A percentile compares a stretch with the other conserved stretches of the same genome.
Evolutionary conservation across 2,113 vertebrate genomes (phyloP).

Genomic region (Etheostoma spectabile): DNA sequence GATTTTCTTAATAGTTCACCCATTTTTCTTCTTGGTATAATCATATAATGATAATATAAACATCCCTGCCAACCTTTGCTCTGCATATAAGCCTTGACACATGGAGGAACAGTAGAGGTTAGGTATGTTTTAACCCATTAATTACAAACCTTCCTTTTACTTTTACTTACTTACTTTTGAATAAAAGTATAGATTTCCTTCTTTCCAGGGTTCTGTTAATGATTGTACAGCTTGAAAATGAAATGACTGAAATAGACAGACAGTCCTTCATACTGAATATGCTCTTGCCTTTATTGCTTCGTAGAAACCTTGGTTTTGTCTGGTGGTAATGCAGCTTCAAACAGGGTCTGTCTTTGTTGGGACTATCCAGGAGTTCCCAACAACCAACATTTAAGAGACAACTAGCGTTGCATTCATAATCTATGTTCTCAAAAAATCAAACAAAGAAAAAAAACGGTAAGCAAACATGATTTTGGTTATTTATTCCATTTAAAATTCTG

Average conservation of each 20-base stretch:
- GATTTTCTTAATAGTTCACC: conserved; percentile 15
- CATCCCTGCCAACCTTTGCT: not conserved
- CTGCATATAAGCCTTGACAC: not conserved
- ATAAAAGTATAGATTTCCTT: not conserved
- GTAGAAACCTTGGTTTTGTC: not conserved
- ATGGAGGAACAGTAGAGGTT: not conserved
- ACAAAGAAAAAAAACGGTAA: not conserved
- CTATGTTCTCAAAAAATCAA: not conserved
- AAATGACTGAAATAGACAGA: not conserved
- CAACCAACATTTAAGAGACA: not conserved
- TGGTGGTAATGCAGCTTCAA: not conserved
- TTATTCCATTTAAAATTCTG: not conserved
- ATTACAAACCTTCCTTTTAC: not conserved
- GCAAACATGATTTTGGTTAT: not conserved
- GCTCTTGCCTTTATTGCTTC: not conserved
- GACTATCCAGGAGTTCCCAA: not conserved
- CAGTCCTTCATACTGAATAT: not conserved
- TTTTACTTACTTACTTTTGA: not conserved
- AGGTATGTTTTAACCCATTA: not conserved
- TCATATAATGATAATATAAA: not conserved
- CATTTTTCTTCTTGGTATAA: conserved; percentile 3
- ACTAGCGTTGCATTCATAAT: not conserved
- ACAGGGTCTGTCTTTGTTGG: not conserved
- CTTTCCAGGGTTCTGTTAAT: not conserved
- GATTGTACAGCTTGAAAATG: not conserved